These are phyloP conservation scores for Ryuthela nishihirai DNA, from an alignment of 2,888 invertebrate genomes.

Conservation along the genomic window DNA sequence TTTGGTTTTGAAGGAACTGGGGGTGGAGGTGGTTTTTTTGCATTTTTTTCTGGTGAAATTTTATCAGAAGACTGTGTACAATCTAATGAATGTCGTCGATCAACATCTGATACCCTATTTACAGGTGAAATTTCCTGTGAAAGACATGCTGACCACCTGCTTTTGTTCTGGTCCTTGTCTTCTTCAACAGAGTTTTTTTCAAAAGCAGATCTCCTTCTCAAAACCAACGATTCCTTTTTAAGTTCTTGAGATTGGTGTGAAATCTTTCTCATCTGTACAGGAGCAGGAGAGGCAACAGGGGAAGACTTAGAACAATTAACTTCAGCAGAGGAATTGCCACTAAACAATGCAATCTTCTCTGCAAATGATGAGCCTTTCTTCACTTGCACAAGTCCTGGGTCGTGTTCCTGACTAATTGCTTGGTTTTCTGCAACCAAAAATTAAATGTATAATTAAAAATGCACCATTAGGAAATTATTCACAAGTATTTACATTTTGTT, in stretches of 20 bases:
- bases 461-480: too few species aligned
- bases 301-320: slow-evolving; percentile 2
- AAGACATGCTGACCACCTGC: slow-evolving; percentile 21
- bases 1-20: slow-evolving; percentile 34
- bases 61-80: slow-evolving; percentile 2
- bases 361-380: slow-evolving; percentile 27
- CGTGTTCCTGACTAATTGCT: too few species aligned
- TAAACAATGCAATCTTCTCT: slow-evolving; percentile 29
- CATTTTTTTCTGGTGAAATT: slow-evolving; percentile 1
- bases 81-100: slow-evolving; percentile 24
- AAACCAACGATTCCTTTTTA: slow-evolving; percentile 24
- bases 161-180: not conserved
- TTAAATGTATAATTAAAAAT: too few species aligned
- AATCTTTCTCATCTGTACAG: too few species aligned
- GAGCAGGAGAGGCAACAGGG: not conserved
- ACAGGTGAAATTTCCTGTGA: slow-evolving; percentile 2
- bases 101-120: not conserved
- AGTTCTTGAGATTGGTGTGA: too few species aligned
- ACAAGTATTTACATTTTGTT: too few species aligned
- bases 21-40: slow-evolving; percentile 26
- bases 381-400: too few species aligned
- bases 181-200: slow-evolving; percentile 22
- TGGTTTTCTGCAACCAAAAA: too few species aligned
- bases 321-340: not conserved
- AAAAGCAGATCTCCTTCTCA: slow-evolving; percentile 33